Percentiles rank a stretch among this genome's conserved stretches.
phyloP scores from a whole-genome alignment of 2,113 vertebrate genomes.

The Antechinus stuartii region DNA sequence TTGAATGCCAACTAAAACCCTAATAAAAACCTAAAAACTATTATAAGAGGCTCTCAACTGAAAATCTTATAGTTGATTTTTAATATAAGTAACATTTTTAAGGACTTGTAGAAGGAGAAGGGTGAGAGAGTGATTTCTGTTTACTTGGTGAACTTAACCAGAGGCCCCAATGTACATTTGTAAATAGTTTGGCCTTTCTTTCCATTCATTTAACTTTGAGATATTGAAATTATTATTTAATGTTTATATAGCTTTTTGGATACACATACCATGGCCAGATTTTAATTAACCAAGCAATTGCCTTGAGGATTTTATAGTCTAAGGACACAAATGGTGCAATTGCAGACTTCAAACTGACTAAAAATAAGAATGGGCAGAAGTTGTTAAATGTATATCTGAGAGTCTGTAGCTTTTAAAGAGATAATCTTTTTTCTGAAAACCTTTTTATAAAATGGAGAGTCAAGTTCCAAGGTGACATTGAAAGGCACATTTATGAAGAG shows the following conservation, averaged over 20 bases:
- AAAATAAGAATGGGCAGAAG: conserved; percentile 39
- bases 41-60: not conserved
- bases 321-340: conserved; percentile 20
- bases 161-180: not conserved
- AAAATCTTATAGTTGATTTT: not conserved
- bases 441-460: conserved; percentile 20
- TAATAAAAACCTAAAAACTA: not conserved
- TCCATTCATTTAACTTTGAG: conserved; percentile 48
- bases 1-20: not conserved
- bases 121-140: conserved; percentile 30
- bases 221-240: conserved; percentile 71
- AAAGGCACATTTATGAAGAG: conserved; percentile 34
- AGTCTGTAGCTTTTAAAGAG: conserved; percentile 16
- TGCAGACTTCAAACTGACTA: conserved; percentile 34
- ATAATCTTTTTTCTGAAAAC: conserved; percentile 29
- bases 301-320: conserved; percentile 48
- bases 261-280: conserved; percentile 40
- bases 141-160: conserved; percentile 49
- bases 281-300: conserved; percentile 62
- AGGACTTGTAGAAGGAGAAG: conserved; percentile 41
- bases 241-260: conserved; percentile 60
- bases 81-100: conserved; percentile 33
- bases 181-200: conserved; percentile 51
- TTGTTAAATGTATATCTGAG: not conserved
- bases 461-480: conserved; percentile 2